phyloP scores from a whole-genome alignment of 2,797 vertebrate species.

The Enoplosus armatus region DNA sequence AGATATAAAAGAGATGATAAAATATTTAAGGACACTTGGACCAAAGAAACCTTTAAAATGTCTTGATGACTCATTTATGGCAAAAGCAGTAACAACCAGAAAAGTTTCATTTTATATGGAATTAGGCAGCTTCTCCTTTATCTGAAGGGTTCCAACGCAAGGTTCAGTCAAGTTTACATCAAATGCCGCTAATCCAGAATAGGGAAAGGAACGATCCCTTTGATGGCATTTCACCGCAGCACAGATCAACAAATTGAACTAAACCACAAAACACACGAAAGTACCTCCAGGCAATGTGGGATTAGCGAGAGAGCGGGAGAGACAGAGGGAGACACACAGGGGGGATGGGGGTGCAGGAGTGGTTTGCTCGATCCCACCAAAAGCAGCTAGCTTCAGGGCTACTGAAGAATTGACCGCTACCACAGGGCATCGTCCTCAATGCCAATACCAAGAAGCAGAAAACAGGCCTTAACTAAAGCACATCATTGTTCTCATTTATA shows the following conservation, averaged over 20 bases:
- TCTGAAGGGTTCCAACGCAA: background rate
- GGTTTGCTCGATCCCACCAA: constrained; percentile 8
- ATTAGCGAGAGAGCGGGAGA: constrained; percentile 26
- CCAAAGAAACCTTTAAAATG: constrained; percentile 36
- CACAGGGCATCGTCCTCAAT: constrained; percentile 25
- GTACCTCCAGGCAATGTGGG: constrained; percentile 52
- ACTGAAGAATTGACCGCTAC: constrained; percentile 28
- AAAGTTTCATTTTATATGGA: constrained; percentile 27
- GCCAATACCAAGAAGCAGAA: constrained; percentile 4
- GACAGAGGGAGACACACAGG: background rate
- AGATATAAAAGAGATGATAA: constrained; percentile 21
- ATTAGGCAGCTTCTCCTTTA: background rate
- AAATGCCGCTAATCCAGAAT: constrained; percentile 40
- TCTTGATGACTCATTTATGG: constrained; percentile 33
- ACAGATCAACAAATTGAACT: constrained; percentile 48
- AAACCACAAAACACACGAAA: constrained; percentile 38
- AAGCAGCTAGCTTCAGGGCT: constrained; percentile 19
- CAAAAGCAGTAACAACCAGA: constrained; percentile 21
- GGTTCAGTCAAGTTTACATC: constrained; percentile 39
- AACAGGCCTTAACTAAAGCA: background rate
- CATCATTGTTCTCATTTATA: background rate
- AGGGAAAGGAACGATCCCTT: constrained; percentile 49
- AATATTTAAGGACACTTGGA: constrained; percentile 37
- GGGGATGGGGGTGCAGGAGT: background rate
- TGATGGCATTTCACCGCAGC: constrained; percentile 33